A percentile compares a stretch with the other conserved stretches of the same genome.
Conservation (phyloP, 2,113 vertebrate species). For the Phoenicopterus ruber region DNA sequence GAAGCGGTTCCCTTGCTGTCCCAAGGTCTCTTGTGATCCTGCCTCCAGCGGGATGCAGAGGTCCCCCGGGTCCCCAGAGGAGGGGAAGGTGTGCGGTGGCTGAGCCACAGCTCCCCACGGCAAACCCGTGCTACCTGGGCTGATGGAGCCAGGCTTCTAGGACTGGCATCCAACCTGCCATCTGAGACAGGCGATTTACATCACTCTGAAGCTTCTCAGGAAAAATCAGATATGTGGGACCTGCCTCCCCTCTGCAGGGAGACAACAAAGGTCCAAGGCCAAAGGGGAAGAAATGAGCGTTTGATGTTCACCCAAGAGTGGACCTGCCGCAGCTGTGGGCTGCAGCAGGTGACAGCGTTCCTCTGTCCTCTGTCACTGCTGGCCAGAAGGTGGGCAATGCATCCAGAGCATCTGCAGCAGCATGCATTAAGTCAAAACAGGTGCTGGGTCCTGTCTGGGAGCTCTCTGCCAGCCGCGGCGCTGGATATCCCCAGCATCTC, state of each 20-base stretch:
- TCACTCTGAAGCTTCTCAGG: background rate
- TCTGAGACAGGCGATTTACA: background rate
- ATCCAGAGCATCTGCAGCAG: background rate
- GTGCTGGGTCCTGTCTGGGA: background rate
- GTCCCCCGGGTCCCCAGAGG: background rate
- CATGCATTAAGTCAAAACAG: background rate
- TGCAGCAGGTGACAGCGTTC: background rate
- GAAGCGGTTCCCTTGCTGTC: background rate
- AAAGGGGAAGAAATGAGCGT: background rate
- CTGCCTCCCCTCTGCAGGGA: background rate
- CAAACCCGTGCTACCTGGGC: accelerated
- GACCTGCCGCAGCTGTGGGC: background rate
- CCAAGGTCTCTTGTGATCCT: background rate
- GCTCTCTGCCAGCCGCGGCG: background rate
- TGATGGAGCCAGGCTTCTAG: background rate
- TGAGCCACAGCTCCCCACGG: background rate
- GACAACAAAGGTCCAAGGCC: background rate
- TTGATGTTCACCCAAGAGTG: background rate
- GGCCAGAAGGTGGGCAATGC: background rate
- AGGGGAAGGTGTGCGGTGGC: background rate
- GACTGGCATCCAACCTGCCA: background rate
- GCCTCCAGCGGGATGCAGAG: background rate
- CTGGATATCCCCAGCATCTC: background rate
- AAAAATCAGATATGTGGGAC: background rate
- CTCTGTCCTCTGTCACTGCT: background rate